Evolutionary conservation across 2,888 invertebrate species (phyloP).

Genomic region (Siphlonurus alternatus): DNA sequence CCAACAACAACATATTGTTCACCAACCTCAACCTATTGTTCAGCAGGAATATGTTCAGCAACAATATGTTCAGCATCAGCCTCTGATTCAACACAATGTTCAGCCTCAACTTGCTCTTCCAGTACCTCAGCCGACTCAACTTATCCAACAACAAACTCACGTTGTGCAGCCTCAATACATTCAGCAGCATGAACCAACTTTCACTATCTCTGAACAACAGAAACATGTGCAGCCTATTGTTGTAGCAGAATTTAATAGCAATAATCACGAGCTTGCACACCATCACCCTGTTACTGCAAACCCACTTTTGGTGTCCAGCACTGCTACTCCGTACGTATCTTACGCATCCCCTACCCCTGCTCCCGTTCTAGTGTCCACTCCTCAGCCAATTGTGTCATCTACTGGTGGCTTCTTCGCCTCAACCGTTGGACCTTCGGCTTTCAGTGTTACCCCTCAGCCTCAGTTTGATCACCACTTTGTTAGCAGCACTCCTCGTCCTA

Average conservation of each 20-base stretch:
- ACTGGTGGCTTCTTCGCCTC: conserved; percentile 2
- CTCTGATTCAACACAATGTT: neutral
- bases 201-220: conserved; percentile 5
- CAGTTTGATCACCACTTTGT: neutral
- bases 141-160: neutral
- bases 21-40: neutral
- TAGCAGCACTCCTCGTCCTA: conserved; percentile 8
- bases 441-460: conserved; percentile 4
- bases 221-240: neutral
- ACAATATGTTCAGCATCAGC: neutral
- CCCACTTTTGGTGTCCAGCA: neutral
- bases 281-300: neutral
- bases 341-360: neutral
- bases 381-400: conserved; percentile 6
- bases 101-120: neutral
- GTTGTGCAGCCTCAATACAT: neutral
- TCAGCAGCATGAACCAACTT: neutral
- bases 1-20: neutral
- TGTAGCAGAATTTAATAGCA: neutral
- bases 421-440: conserved; percentile 5
- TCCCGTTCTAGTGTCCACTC: neutral
- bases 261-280: neutral
- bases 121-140: neutral
- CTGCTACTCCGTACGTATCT: neutral
- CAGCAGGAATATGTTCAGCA: neutral